These are phyloP conservation scores for Echinarachnius parma DNA, from an alignment of 53 echinoderm and acorn worm species.

Conservation along the genomic window DNA sequence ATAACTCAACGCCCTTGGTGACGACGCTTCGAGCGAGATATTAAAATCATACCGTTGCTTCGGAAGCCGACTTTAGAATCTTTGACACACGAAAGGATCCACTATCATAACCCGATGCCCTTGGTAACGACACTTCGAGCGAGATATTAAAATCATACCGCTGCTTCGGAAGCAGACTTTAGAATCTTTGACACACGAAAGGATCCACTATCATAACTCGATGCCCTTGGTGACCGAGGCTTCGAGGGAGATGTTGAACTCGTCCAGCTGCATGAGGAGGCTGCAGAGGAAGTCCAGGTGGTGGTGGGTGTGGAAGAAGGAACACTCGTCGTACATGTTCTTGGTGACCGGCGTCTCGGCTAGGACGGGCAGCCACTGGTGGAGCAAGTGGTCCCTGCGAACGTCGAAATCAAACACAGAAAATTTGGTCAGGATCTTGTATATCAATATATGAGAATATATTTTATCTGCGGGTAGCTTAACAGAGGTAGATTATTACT, in stretches of 20 bases:
- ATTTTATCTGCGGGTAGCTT: no score
- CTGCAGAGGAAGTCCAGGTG: constrained; percentile 88
- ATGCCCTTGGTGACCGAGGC: constrained; percentile 95
- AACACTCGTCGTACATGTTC: constrained; percentile 97
- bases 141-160: neutral
- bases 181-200: no score
- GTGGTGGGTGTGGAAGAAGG: constrained; percentile 70
- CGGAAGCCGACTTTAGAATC: no score
- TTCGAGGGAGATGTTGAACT: constrained; percentile 85
- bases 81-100: neutral
- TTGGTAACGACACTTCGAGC: neutral
- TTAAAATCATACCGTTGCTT: neutral
- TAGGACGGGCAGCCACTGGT: constrained; percentile 90
- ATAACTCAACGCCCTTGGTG: neutral
- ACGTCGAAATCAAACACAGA: no score
- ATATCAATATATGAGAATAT: no score
- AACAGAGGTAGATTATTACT: no score
- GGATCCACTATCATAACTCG: constrained; percentile 60
- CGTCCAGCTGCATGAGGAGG: constrained; percentile 90
- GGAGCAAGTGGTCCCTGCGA: constrained; percentile 92
- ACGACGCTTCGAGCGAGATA: neutral
- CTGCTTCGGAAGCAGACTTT: neutral
- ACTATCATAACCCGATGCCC: neutral
- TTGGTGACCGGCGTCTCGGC: constrained; percentile 91
- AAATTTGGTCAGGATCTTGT: no score